phyloP scores from a whole-genome alignment of 2,797 vertebrate species.

The Anguilla anguilla region DNA sequence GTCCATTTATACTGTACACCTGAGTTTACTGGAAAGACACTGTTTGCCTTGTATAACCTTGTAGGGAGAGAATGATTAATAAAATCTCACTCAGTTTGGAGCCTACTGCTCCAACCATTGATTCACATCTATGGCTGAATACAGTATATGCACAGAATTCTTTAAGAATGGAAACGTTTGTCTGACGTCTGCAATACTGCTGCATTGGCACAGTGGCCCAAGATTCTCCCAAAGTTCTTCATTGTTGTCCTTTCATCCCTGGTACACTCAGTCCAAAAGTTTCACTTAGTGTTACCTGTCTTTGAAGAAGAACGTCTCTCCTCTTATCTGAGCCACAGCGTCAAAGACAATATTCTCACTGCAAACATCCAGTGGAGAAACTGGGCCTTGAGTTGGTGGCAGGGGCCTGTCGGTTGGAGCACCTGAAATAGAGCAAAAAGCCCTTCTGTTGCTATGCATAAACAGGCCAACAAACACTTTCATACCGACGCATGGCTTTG shows the following conservation, averaged over 20 bases:
- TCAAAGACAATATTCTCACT: conserved; percentile 88
- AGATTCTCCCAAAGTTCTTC: not conserved
- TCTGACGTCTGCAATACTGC: not conserved
- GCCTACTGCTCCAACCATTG: not conserved
- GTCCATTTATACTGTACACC: not conserved
- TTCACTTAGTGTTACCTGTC: conserved; percentile 78
- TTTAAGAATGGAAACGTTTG: not conserved
- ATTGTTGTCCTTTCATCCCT: not conserved
- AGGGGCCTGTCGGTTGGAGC: conserved; percentile 72
- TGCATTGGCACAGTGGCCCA: not conserved
- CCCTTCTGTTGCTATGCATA: not conserved
- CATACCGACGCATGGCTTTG: not conserved
- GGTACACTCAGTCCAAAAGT: not conserved
- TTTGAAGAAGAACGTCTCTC: conserved; percentile 97
- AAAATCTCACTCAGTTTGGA: not conserved
- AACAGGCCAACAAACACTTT: not conserved
- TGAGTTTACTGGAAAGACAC: not conserved
- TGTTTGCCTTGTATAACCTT: not conserved
- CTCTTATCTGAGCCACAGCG: conserved; percentile 89
- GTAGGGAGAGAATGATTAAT: not conserved
- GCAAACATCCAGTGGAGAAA: conserved; percentile 92
- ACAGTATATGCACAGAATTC: not conserved
- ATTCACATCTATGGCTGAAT: not conserved
- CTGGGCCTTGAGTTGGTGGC: conserved; percentile 85
- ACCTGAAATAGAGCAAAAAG: conserved; percentile 65